Conservation (phyloP, 2,113 vertebrate species). For the Calonectris borealis region DNA sequence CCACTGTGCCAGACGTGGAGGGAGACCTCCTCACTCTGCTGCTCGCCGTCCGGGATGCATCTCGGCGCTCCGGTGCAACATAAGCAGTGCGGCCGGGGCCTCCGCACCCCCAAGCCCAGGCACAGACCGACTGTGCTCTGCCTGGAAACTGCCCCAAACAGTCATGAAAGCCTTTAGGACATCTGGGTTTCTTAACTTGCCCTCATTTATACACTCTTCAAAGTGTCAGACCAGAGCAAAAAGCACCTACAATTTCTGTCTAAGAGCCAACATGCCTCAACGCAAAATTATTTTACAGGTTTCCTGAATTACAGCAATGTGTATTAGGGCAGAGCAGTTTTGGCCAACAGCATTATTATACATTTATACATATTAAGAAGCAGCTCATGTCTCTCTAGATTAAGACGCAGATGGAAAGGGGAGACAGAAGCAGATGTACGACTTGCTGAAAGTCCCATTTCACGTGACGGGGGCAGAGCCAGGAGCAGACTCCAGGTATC, state of each 20-base stretch:
- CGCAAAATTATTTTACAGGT: neutral
- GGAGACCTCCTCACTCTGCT: neutral
- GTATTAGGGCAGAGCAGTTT: neutral
- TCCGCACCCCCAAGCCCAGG: neutral
- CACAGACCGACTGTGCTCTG: neutral
- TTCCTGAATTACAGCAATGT: neutral
- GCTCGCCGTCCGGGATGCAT: fast-evolving
- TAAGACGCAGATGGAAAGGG: neutral
- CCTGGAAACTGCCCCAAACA: neutral
- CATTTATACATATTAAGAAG: neutral
- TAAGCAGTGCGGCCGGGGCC: neutral
- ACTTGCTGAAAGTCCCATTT: neutral
- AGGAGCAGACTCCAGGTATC: neutral
- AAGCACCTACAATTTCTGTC: neutral
- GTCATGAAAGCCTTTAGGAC: neutral
- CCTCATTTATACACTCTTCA: neutral
- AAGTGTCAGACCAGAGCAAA: neutral
- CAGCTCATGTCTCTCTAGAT: neutral
- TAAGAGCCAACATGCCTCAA: neutral
- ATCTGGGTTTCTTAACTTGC: neutral
- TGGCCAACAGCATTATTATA: neutral
- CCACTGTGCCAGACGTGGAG: neutral
- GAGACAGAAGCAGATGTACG: neutral
- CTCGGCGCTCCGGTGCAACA: neutral
- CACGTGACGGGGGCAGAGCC: neutral